Percentiles rank a stretch among this genome's conserved stretches.
These are phyloP conservation scores for Esox niger DNA, from an alignment of 2,113 vertebrate species.

Conservation along the genomic window DNA sequence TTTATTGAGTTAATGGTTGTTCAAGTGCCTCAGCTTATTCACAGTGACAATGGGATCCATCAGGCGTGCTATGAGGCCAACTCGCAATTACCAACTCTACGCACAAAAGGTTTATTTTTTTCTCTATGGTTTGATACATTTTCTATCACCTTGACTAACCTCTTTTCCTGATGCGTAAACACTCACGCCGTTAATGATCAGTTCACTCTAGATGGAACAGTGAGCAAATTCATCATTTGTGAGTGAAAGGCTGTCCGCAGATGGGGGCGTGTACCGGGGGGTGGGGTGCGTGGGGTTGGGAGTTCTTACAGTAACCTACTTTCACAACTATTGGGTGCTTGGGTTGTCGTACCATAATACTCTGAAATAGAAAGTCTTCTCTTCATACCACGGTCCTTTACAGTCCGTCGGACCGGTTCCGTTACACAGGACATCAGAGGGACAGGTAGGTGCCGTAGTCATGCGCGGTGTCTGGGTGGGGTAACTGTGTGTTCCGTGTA, in stretches of 20 bases:
- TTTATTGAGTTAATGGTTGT: background rate
- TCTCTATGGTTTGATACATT: background rate
- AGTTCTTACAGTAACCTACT: background rate
- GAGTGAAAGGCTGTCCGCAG: slow-evolving; percentile 8
- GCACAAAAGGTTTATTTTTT: background rate
- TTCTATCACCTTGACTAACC: background rate
- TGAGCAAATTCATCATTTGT: background rate
- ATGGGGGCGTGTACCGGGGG: slow-evolving; percentile 10
- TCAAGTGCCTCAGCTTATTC: background rate
- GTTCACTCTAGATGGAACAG: slow-evolving; percentile 8
- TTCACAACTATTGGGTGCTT: background rate
- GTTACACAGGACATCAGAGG: slow-evolving; percentile 13
- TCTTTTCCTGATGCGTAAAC: background rate
- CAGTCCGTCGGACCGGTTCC: background rate
- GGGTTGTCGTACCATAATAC: slow-evolving; percentile 11
- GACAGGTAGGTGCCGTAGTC: slow-evolving; percentile 44
- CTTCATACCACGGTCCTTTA: background rate
- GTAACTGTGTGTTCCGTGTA: too few relatives aligned
- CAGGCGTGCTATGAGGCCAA: background rate
- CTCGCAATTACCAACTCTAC: background rate
- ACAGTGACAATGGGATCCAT: background rate
- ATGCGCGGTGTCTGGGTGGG: too few relatives aligned
- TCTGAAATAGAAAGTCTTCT: background rate
- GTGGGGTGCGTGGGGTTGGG: slow-evolving; percentile 7
- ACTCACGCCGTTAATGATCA: background rate